These are phyloP conservation scores for Pavo muticus DNA, from an alignment of 2,113 vertebrate species.

Conservation along the genomic window DNA sequence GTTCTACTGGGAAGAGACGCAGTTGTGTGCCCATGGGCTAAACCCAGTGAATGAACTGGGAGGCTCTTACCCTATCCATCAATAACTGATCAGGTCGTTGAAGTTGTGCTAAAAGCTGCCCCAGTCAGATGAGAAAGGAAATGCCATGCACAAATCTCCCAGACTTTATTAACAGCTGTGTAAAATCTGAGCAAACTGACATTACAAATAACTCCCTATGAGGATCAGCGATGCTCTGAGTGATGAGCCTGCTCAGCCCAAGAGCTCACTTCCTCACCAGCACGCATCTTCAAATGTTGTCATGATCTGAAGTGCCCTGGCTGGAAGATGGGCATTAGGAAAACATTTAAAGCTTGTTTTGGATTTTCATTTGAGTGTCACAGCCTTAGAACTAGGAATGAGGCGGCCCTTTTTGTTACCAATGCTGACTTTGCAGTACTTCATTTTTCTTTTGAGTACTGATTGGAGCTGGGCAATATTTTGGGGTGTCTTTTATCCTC, in stretches of 20 bases:
- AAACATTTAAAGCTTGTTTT: neutral
- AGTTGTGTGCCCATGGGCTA: neutral
- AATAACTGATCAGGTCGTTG: neutral
- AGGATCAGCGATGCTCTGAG: neutral
- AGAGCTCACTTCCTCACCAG: neutral
- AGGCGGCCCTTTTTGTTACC: neutral
- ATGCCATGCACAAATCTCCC: neutral
- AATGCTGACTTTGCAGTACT: neutral
- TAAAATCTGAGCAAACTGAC: neutral
- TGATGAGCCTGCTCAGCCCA: neutral
- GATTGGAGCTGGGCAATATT: neutral
- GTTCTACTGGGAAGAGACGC: neutral
- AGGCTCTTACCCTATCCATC: neutral
- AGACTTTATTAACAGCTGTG: neutral
- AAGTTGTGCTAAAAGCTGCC: neutral
- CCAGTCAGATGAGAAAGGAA: neutral
- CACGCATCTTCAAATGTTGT: neutral
- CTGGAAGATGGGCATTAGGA: neutral
- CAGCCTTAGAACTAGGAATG: neutral
- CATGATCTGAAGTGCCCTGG: neutral
- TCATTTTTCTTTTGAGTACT: neutral
- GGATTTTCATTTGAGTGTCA: neutral
- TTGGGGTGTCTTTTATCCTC: neutral
- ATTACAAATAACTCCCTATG: neutral
- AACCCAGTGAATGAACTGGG: fast-evolving